Percentiles rank a stretch among this genome's conserved stretches.
Conservation (phyloP, 2,888 invertebrate species). For the Eutolmus rufibarbis region DNA sequence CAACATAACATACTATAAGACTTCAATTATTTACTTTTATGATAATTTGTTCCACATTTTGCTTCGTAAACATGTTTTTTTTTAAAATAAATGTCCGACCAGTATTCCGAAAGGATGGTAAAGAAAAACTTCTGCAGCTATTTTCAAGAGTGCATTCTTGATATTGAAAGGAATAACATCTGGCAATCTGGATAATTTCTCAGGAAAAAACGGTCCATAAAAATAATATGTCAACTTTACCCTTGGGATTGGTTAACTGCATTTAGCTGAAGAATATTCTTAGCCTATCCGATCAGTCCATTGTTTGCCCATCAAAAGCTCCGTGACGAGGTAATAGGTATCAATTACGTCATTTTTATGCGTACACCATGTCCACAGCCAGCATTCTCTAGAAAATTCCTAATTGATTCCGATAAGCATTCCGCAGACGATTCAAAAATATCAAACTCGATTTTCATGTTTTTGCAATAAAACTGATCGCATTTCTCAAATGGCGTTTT, state of each 20-base stretch:
- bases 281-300: background rate
- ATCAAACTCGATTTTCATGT: slow-evolving; percentile 29
- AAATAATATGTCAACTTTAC: background rate
- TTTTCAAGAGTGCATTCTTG: background rate
- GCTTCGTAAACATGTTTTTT: background rate
- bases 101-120: background rate
- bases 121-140: background rate
- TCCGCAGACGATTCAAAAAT: slow-evolving; percentile 11
- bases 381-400: slow-evolving; percentile 21
- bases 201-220: background rate
- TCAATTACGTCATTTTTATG: slow-evolving; percentile 24
- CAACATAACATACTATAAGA: no score
- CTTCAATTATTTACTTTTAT: no score
- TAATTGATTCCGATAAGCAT: slow-evolving; percentile 36
- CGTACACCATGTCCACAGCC: background rate
- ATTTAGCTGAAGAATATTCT: background rate
- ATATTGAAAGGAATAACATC: background rate
- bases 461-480: slow-evolving; percentile 32
- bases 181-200: background rate
- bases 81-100: background rate
- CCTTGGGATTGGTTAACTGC: background rate
- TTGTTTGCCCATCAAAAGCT: slow-evolving; percentile 10
- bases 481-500: slow-evolving; percentile 28
- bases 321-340: background rate
- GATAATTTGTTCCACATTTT: background rate